Percentiles rank a stretch among this genome's conserved stretches.
These are phyloP conservation scores for Orbicella faveolata DNA, from an alignment of 64 coral and sea anemone species.

Conservation along the genomic window DNA sequence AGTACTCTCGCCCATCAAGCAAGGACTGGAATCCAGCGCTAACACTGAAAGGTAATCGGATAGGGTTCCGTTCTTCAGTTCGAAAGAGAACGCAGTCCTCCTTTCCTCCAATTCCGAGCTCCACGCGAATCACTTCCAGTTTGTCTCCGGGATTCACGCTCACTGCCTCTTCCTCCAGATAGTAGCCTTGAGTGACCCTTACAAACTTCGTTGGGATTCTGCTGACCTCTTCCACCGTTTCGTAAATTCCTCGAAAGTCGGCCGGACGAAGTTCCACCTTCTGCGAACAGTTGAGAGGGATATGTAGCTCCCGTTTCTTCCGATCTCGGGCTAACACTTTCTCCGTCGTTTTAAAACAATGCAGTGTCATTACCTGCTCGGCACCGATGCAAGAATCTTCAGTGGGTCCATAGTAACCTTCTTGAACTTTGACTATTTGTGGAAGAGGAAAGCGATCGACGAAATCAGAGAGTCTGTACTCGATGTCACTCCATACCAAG, in stretches of 20 bases:
- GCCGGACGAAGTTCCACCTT: constrained; percentile 79
- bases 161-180: constrained; percentile 70
- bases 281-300: constrained; percentile 91
- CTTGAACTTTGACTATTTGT: constrained; percentile 87
- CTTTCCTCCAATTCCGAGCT: constrained; percentile 25
- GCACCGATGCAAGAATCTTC: constrained; percentile 93
- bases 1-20: constrained; percentile 83
- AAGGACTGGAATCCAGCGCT: constrained; percentile 77
- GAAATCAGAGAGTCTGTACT: constrained; percentile 80
- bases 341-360: constrained; percentile 75
- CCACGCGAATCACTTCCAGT: constrained; percentile 64
- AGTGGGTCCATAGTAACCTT: constrained; percentile 87
- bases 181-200: constrained; percentile 85
- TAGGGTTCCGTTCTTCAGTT: constrained; percentile 64
- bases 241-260: constrained; percentile 73
- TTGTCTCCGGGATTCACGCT: constrained; percentile 93
- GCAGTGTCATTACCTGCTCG: constrained; percentile 79
- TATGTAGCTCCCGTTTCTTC: constrained; percentile 68
- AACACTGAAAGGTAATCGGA: constrained; percentile 70
- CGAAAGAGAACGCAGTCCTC: constrained; percentile 70
- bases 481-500: constrained; percentile 75
- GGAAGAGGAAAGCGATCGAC: constrained; percentile 87
- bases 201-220: constrained; percentile 56
- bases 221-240: constrained; percentile 67
- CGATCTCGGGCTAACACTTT: constrained; percentile 79